Conservation (phyloP, 2,888 invertebrate genomes). For the Xylophagus ater region DNA sequence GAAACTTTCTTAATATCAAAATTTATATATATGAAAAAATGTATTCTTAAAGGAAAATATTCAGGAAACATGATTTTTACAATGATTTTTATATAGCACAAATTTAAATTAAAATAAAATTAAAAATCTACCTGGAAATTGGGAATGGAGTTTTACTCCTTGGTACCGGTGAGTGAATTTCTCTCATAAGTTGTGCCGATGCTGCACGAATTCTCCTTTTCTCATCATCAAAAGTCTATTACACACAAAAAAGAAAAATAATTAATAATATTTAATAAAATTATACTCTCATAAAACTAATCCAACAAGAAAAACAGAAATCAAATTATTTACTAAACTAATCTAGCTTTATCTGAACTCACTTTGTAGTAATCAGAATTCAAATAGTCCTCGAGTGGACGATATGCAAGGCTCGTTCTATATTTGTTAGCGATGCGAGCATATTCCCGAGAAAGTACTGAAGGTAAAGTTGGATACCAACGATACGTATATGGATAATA, state of each 20-base stretch:
- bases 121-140: conserved; percentile 28
- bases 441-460: conserved; percentile 54
- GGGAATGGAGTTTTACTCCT: conserved; percentile 44
- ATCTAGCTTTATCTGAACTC: too few species aligned
- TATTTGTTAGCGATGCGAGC: conserved; percentile 56
- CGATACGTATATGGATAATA: too few species aligned
- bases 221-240: conserved; percentile 73
- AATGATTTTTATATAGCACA: too few species aligned
- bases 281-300: background rate
- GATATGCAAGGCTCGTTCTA: conserved; percentile 49
- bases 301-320: background rate
- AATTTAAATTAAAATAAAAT: conserved; percentile 12
- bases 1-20: too few species aligned
- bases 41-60: conserved; percentile 21
- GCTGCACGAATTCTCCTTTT: conserved; percentile 69
- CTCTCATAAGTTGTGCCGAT: conserved; percentile 59
- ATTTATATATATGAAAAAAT: conserved; percentile 13
- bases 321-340: too few species aligned
- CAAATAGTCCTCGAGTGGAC: conserved; percentile 64
- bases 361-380: conserved; percentile 66
- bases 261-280: background rate
- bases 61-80: too few species aligned
- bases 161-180: conserved; percentile 64
- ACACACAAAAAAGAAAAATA: too few species aligned
- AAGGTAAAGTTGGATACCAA: conserved; percentile 43